A percentile compares a stretch with the other conserved stretches of the same genome.
phyloP scores from a whole-genome alignment of 2,888 invertebrate species.

The Amphipoea oculea region DNA sequence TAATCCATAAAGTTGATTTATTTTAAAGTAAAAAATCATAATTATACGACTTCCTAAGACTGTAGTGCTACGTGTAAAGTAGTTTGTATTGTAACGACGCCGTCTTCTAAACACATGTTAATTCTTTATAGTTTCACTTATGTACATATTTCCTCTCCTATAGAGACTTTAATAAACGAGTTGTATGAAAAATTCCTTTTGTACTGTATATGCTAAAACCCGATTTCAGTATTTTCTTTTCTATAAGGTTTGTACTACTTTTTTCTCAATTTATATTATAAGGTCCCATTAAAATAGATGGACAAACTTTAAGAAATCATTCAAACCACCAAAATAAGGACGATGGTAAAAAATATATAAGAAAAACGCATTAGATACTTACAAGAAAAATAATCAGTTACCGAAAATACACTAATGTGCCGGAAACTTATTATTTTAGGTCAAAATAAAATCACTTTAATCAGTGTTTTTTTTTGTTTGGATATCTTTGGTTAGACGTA shows the following conservation, averaged over 20 bases:
- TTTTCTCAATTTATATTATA: slow-evolving; percentile 3
- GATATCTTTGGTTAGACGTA: too few species aligned
- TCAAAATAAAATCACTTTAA: too few species aligned
- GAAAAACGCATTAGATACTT: too few species aligned
- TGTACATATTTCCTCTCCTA: slow-evolving; percentile 55
- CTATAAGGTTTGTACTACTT: neutral
- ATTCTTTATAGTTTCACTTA: slow-evolving; percentile 55
- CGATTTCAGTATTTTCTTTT: slow-evolving; percentile 53
- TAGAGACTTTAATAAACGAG: slow-evolving; percentile 36
- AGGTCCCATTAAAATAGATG: too few species aligned
- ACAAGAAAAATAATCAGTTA: too few species aligned
- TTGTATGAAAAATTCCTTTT: slow-evolving; percentile 27
- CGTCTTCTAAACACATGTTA: slow-evolving; percentile 63
- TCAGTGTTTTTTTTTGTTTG: too few species aligned
- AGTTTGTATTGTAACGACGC: slow-evolving; percentile 62
- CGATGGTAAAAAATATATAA: too few species aligned
- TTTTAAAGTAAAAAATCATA: slow-evolving; percentile 12
- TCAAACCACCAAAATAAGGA: too few species aligned
- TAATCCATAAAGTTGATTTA: slow-evolving; percentile 28
- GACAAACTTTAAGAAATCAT: too few species aligned
- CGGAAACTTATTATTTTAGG: too few species aligned
- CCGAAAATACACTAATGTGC: too few species aligned
- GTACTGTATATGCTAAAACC: slow-evolving; percentile 51
- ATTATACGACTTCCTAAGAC: slow-evolving; percentile 63
- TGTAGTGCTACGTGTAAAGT: slow-evolving; percentile 64